phyloP scores from a whole-genome alignment of 2,888 invertebrate species.

The Cerastis leucographa region DNA sequence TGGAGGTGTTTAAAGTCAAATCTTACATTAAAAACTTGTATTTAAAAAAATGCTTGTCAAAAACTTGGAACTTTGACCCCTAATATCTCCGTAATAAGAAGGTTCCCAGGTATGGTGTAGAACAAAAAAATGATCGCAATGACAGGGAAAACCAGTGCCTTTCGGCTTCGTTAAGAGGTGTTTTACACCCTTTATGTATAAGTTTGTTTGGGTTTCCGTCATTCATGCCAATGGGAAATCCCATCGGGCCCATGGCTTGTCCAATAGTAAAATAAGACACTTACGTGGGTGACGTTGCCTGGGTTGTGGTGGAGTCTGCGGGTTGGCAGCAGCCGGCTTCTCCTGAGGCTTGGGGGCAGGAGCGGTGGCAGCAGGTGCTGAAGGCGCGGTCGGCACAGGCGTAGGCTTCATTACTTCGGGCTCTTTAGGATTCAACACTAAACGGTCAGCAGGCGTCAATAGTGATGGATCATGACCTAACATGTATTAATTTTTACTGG shows the following conservation, averaged over 20 bases:
- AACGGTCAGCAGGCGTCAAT: constrained; percentile 66
- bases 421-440: constrained; percentile 85
- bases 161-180: too few relatives aligned
- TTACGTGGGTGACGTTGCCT: constrained; percentile 77
- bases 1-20: too few relatives aligned
- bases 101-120: too few relatives aligned
- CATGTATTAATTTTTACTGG: background rate
- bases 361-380: constrained; percentile 30
- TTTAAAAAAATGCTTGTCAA: too few relatives aligned
- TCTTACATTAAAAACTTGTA: too few relatives aligned
- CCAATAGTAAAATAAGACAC: constrained; percentile 49
- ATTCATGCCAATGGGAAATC: background rate
- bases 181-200: too few relatives aligned
- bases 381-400: constrained; percentile 44
- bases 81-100: too few relatives aligned
- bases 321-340: constrained; percentile 34
- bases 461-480: constrained; percentile 47
- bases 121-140: too few relatives aligned
- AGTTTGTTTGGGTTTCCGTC: background rate
- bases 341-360: constrained; percentile 41
- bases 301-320: constrained; percentile 50
- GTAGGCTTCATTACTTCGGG: constrained; percentile 64
- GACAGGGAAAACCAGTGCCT: too few relatives aligned
- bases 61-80: too few relatives aligned
- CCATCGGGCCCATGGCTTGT: background rate